These are phyloP conservation scores for Danio kyathit DNA, from an alignment of 2,797 vertebrate genomes.

Conservation along the genomic window DNA sequence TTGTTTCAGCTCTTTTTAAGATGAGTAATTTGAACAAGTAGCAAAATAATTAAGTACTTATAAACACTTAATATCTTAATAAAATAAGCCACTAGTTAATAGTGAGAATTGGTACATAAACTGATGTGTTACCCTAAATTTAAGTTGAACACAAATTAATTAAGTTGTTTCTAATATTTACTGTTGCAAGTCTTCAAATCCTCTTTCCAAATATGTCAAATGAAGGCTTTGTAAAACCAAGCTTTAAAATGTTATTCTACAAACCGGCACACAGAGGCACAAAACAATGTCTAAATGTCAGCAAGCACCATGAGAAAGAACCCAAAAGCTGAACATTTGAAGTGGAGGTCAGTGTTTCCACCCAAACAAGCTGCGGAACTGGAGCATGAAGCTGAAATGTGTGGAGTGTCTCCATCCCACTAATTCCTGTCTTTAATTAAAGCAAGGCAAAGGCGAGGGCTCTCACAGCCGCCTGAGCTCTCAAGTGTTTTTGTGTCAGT, in stretches of 20 bases:
- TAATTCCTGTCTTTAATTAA: constrained; percentile 64
- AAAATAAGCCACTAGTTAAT: no score
- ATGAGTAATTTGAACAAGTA: no score
- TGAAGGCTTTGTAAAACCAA: neutral
- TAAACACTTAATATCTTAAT: no score
- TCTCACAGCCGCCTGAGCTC: constrained; percentile 54
- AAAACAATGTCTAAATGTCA: constrained; percentile 54
- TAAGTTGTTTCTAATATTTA: no score
- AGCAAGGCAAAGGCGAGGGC: constrained; percentile 46
- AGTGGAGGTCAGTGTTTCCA: constrained; percentile 47
- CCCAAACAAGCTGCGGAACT: constrained; percentile 34
- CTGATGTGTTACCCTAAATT: no score
- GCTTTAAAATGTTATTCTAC: constrained; percentile 7
- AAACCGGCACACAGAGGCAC: neutral
- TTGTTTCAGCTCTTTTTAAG: no score
- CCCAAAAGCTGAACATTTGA: constrained; percentile 51
- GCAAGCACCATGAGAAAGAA: constrained; percentile 40
- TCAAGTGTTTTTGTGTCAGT: constrained; percentile 66
- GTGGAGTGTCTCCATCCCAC: constrained; percentile 41
- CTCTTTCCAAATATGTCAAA: neutral
- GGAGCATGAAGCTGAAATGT: constrained; percentile 44
- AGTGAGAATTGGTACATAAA: no score
- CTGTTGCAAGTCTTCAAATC: neutral
- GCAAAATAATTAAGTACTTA: no score
- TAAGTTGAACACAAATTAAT: no score